Percentiles rank a stretch among this genome's conserved stretches.
Conservation (phyloP, 2,113 vertebrate genomes). For the Recurvirostra avosetta region DNA sequence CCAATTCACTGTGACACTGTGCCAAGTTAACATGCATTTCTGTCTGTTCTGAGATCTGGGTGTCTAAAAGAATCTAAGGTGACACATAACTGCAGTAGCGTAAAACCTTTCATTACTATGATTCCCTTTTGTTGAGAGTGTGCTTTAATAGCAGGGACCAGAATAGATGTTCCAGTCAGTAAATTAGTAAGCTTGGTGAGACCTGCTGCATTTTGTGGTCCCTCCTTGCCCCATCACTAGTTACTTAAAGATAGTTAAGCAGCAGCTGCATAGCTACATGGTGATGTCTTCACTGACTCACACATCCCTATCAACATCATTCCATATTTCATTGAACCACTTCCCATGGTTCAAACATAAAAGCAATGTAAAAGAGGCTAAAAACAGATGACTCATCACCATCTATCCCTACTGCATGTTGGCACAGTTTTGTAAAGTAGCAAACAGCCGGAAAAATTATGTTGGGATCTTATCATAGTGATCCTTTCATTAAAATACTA, state of each 20-base stretch:
- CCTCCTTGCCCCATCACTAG: not conserved
- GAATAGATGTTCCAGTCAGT: not conserved
- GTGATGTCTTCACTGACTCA: not conserved
- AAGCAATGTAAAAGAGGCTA: not conserved
- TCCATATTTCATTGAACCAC: not conserved
- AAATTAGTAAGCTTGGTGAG: not conserved
- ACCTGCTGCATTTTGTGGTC: not conserved
- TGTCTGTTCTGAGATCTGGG: not conserved
- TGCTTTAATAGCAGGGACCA: not conserved
- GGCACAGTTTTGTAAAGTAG: not conserved
- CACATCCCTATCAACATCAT: not conserved
- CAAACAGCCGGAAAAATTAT: not conserved
- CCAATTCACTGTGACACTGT: not conserved
- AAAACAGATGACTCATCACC: not conserved
- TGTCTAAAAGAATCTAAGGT: not conserved
- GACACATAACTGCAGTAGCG: not conserved
- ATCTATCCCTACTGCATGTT: not conserved
- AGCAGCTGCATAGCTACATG: not conserved
- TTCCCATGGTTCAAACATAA: not conserved
- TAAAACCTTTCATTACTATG: not conserved
- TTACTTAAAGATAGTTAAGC: not conserved
- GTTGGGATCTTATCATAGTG: not conserved
- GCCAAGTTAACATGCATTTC: not conserved
- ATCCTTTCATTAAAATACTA: not conserved
- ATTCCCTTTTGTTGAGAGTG: not conserved